A percentile compares a stretch with the other conserved stretches of the same genome.
Evolutionary conservation across 2,797 vertebrate genomes (phyloP).

Genomic region (Parotocinclus haroldoi): DNA sequence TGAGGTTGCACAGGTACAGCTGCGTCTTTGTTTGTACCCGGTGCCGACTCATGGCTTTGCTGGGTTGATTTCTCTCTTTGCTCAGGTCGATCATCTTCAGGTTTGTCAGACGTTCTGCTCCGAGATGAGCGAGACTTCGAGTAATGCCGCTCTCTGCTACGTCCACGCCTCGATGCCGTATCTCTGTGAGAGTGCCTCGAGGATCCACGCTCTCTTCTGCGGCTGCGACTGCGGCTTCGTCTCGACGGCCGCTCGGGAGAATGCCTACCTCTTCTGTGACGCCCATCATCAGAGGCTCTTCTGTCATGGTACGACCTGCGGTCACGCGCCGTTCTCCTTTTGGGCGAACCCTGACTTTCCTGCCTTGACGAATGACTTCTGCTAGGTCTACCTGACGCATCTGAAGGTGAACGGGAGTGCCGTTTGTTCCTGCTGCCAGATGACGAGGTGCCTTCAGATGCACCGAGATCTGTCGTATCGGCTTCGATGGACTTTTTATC

Average conservation of each 20-base stretch:
- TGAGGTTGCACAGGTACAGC: background rate
- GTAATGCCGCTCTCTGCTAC: constrained; percentile 43
- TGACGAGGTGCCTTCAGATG: constrained; percentile 1
- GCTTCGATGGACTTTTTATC: background rate
- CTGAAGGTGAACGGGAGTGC: constrained; percentile 12
- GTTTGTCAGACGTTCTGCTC: constrained; percentile 59
- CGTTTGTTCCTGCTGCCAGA: constrained; percentile 11
- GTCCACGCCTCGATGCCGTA: constrained; percentile 57
- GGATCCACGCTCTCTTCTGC: constrained; percentile 8
- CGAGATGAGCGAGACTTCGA: constrained; percentile 21
- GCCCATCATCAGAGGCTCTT: constrained; percentile 38
- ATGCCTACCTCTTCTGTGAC: constrained; percentile 54
- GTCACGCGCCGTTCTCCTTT: constrained; percentile 19
- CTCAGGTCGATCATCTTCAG: constrained; percentile 61
- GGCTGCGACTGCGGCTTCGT: constrained; percentile 33
- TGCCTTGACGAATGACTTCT: constrained; percentile 9
- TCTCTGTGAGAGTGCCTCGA: constrained; percentile 22
- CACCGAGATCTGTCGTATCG: background rate
- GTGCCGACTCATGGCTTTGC: background rate
- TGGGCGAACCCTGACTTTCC: constrained; percentile 6
- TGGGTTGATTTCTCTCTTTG: constrained; percentile 53
- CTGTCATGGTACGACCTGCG: constrained; percentile 19
- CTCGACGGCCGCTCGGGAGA: constrained; percentile 58
- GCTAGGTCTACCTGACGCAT: constrained; percentile 7
- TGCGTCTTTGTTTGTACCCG: background rate